Conservation (phyloP, 2,888 invertebrate genomes). For the Antheraea yamamai region DNA sequence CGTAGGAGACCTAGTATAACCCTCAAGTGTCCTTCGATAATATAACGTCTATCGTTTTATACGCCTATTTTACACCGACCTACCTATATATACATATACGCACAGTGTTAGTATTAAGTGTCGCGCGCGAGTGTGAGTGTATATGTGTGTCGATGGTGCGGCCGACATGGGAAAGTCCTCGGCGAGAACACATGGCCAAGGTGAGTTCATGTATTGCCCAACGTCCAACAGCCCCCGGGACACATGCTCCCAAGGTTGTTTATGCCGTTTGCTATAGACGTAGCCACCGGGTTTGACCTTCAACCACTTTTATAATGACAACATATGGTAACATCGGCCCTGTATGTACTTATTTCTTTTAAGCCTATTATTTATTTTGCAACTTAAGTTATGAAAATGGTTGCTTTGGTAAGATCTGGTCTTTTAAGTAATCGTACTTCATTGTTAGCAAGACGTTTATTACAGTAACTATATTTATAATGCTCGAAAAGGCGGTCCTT, state of each 20-base stretch:
- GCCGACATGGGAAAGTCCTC: slow-evolving; percentile 83
- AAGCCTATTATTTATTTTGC: not conserved
- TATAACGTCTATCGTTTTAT: slow-evolving; percentile 78
- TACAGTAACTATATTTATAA: not conserved
- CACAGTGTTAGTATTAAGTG: slow-evolving; percentile 72
- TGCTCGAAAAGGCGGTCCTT: not conserved
- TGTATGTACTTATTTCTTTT: not conserved
- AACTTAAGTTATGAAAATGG: not conserved
- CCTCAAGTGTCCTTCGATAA: slow-evolving; percentile 79
- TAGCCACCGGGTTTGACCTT: slow-evolving; percentile 10
- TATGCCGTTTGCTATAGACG: slow-evolving; percentile 32
- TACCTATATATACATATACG: slow-evolving; percentile 72
- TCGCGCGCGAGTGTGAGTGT: slow-evolving; percentile 69
- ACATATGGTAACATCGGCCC: not conserved
- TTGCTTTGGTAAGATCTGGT: not conserved
- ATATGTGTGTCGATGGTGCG: slow-evolving; percentile 79
- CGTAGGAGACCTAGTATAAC: slow-evolving; percentile 73
- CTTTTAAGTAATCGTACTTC: not conserved
- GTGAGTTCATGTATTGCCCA: slow-evolving; percentile 57
- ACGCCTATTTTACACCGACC: slow-evolving; percentile 80
- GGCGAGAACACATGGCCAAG: slow-evolving; percentile 82
- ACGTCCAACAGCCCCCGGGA: slow-evolving; percentile 43
- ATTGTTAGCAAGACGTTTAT: not conserved
- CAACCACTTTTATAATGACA: slow-evolving; percentile 7
- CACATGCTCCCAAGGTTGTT: slow-evolving; percentile 56